Conservation (phyloP, 2,888 invertebrate species). For the Buathra laborator region DNA sequence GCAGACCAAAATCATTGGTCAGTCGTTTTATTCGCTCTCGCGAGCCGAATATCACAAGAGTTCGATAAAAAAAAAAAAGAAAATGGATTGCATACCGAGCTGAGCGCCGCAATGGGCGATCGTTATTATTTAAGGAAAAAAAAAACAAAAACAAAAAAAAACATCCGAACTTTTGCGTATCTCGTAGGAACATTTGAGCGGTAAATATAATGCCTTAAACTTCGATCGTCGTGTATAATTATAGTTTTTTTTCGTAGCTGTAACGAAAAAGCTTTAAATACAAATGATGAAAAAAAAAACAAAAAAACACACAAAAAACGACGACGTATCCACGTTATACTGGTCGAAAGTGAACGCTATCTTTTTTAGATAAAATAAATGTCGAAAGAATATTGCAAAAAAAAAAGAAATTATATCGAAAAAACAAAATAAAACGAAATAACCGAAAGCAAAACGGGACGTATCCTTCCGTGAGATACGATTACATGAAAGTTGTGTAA, state of each 20-base stretch:
- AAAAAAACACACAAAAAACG: slow-evolving; percentile 66
- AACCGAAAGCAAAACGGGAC: slow-evolving; percentile 13
- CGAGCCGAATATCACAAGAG: slow-evolving; percentile 45
- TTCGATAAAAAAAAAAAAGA: slow-evolving; percentile 47
- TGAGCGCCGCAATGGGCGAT: slow-evolving; percentile 28
- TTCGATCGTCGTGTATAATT: slow-evolving; percentile 70
- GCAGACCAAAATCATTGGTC: slow-evolving; percentile 38
- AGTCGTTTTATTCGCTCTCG: slow-evolving; percentile 49
- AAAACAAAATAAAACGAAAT: slow-evolving; percentile 5
- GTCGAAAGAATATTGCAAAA: slow-evolving; percentile 43
- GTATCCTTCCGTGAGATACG: slow-evolving; percentile 39
- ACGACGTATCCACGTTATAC: slow-evolving; percentile 68
- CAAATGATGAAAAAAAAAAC: slow-evolving; percentile 68
- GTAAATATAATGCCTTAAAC: slow-evolving; percentile 64
- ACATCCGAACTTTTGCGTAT: slow-evolving; percentile 66
- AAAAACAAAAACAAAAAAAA: slow-evolving; percentile 62
- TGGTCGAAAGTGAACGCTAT: slow-evolving; percentile 63
- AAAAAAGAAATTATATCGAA: slow-evolving; percentile 42
- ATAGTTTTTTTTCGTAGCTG: slow-evolving; percentile 73
- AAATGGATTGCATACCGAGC: not conserved
- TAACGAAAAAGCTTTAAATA: slow-evolving; percentile 72
- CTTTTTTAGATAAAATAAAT: slow-evolving; percentile 64
- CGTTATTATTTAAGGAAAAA: slow-evolving; percentile 36
- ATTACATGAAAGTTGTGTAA: slow-evolving; percentile 48
- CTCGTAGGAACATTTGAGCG: slow-evolving; percentile 66